Base-by-base conservation (phyloP, 2,888 invertebrate species). In the Stratiomys singularior region DNA sequence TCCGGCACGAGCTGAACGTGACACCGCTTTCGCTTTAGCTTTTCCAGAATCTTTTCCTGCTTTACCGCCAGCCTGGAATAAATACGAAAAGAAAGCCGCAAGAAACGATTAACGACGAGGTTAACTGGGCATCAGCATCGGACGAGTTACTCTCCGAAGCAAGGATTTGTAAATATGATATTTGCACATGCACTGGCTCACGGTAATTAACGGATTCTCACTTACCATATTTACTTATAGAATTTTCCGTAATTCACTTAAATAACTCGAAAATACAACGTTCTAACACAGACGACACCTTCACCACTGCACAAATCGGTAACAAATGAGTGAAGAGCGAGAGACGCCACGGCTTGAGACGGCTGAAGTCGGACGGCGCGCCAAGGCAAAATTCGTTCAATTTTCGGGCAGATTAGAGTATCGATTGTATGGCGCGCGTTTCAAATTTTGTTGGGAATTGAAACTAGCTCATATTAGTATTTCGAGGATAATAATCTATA, bases 41-140 rank as follows among this genome's bases (percentile, higher is more conserved):
- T 99, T 99, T 86, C 99, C 99, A 81, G 98, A 98, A 91, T 99
- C 99, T 91, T 99, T 99, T 86, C 99, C 99, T 89, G 99, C 99
- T 94, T 99, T 99, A 88, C 99, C 99, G 88, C 99, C 99, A 92
- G 99, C 98, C 99, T 96, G 90, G 87, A 91, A 90, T 52, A 77
- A 69, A 80, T 37, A 79, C 18, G 67, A 63, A 71, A 52, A 21
- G 18, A 44, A 44, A 5, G 76, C 76, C 76, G 63, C 63, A 76
- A 30, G n/a, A n/a, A 46, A 18, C 64, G 23, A 25, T 28, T 64
- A 15, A 18, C 21, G 25, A 11, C n/a, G 18, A 74, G 74, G 74
- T 74, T 74, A 74, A 58, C 74, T 37, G 37, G 69, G 11, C 47
- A 69, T 23, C 47, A 15, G 47, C 1, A 11, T 69, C 47, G 25